Evolutionary conservation across 1,140 invertebrate species (phyloP), one percentile per base, ranked within the genome.

Genomic region (Eumaeus atala): DNA sequence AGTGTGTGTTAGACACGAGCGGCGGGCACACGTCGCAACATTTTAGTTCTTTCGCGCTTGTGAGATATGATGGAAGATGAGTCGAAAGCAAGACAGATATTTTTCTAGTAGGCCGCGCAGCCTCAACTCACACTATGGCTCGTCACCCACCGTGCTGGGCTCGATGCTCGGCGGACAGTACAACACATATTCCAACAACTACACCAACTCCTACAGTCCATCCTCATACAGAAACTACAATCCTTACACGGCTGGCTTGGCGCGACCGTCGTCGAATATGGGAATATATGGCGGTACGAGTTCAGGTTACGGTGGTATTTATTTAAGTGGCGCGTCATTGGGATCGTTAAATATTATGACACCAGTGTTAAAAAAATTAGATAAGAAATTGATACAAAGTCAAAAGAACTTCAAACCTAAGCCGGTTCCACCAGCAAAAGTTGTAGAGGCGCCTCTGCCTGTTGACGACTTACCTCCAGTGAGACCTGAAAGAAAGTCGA

Each of bases 261-360:
- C 77, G 9, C 64, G 81, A 17, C 62, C 80, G 7, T 44, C 40
- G 3, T 77, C 78, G 0, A 83, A 77, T 54, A 59, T 79, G 35
- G 75, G 80, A 33, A 90, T 90, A 5, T 92, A 92, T 53, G 91
- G 91, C 5, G 91, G 91, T 16, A 91, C 90, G 0, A 71, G 89
- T 51, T 91, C 91, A 0, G 91, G 91, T 17, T 92, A 92, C 61
- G 91, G 91, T 10, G 89, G 89, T 9, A 72, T 91, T 3, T 90
- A 89, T 37, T 64, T 92, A 49, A 89, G 90, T 36, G 78, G 89
- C 58, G 72, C 81, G 12, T 72, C 76, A 4, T 72, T 89, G 47
- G 73, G 80, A 37, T 89, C 89, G 0, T 76, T 90, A 10, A 90
- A 89, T 70, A 70, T 91, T 17, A 84, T 89, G 59, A 85, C 79